These are phyloP conservation scores for Syritta pipiens DNA, from an alignment of 2,888 invertebrate species.

Conservation along the genomic window DNA sequence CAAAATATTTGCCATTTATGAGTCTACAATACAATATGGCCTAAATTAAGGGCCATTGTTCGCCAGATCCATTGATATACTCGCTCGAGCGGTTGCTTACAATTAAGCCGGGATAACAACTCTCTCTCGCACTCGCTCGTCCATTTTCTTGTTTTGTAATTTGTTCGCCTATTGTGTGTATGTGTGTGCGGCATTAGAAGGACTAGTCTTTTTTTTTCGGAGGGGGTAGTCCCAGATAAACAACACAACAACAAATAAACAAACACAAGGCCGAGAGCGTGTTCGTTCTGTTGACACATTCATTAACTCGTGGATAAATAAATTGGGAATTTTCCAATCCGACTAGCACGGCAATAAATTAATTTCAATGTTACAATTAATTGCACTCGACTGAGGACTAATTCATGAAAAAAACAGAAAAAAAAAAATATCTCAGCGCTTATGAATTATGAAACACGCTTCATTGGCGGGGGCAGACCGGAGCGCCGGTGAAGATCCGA, in stretches of 20 bases:
- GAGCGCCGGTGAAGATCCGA: neutral
- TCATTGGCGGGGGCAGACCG: neutral
- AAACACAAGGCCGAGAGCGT: neutral
- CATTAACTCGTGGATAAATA: constrained; percentile 61
- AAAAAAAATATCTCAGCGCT: constrained; percentile 53
- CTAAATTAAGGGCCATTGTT: constrained; percentile 58
- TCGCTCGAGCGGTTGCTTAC: constrained; percentile 15
- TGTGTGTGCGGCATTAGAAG: constrained; percentile 45
- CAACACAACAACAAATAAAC: constrained; percentile 37
- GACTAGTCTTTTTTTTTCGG: constrained; percentile 18
- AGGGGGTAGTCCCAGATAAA: constrained; percentile 19
- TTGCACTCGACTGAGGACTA: constrained; percentile 67
- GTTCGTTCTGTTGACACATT: constrained; percentile 58
- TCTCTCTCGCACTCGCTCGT: neutral
- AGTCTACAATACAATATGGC: constrained; percentile 55
- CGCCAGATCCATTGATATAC: constrained; percentile 26
- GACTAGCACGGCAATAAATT: constrained; percentile 57
- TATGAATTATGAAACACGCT: constrained; percentile 61
- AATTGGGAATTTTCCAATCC: constrained; percentile 57
- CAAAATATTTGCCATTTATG: constrained; percentile 69
- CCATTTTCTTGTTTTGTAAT: constrained; percentile 35
- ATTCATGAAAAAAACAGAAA: constrained; percentile 61
- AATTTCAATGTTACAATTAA: constrained; percentile 64
- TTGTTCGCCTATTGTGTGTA: constrained; percentile 24
- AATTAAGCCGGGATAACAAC: constrained; percentile 23